Conservation (phyloP, 1,140 invertebrate genomes). For the Heliconius himera region DNA sequence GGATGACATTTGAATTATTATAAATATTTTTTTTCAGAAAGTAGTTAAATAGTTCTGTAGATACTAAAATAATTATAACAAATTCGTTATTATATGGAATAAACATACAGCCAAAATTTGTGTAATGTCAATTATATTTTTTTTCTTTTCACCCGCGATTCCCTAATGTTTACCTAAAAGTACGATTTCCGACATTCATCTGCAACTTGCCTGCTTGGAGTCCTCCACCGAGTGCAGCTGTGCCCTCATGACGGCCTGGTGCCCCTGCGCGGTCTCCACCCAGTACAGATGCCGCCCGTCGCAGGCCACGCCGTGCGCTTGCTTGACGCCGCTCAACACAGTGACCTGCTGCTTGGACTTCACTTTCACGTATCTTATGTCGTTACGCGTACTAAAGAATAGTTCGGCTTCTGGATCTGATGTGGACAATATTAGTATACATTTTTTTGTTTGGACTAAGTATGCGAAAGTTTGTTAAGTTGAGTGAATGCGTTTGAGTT, state of each 20-base stretch:
- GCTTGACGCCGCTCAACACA: conserved; percentile 55
- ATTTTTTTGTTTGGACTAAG: neutral
- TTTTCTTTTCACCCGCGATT: no score
- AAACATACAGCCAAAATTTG: no score
- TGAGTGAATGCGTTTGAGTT: no score
- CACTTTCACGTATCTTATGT: conserved; percentile 75
- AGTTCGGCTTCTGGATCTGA: conserved; percentile 83
- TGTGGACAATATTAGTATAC: neutral
- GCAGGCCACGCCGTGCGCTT: conserved; percentile 85
- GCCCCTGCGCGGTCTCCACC: conserved; percentile 85
- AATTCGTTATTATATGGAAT: no score
- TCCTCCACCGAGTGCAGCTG: conserved; percentile 79
- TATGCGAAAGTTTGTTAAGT: no score
- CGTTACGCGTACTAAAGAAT: conserved; percentile 83
- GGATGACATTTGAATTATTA: no score
- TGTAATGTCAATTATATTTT: no score
- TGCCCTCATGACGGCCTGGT: conserved; percentile 85
- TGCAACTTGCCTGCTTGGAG: conserved; percentile 74
- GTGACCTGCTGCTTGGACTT: conserved; percentile 57
- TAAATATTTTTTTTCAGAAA: no score
- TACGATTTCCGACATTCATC: no score
- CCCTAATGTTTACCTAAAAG: no score
- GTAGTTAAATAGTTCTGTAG: no score
- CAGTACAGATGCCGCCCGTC: conserved; percentile 88
- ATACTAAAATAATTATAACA: no score